A percentile compares a stretch with the other conserved stretches of the same genome.
Conservation (phyloP, 2,888 invertebrate species). For the Lasioglossum malachurum region DNA sequence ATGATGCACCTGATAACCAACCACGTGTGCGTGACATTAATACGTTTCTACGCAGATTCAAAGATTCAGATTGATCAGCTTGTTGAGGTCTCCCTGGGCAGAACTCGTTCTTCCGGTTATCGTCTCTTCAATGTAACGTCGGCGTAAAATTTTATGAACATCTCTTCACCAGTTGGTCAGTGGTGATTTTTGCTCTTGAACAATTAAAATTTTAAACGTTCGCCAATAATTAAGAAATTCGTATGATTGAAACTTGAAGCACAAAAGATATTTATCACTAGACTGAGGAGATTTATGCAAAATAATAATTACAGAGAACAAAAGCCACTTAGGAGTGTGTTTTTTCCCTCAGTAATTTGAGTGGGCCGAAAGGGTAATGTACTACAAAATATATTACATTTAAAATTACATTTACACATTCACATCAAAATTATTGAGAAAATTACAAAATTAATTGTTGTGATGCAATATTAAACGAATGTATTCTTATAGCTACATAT, state of each 20-base stretch:
- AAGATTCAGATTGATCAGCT: constrained; percentile 18
- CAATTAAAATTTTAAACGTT: neutral
- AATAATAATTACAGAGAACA: neutral
- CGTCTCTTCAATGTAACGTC: neutral
- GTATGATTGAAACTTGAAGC: no score
- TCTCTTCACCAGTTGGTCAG: neutral
- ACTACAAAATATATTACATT: no score
- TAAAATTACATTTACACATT: no score
- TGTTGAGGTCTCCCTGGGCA: neutral
- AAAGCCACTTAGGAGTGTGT: no score
- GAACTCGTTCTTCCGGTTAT: constrained; percentile 10
- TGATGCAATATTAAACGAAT: no score
- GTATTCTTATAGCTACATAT: no score
- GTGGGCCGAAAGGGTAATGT: no score
- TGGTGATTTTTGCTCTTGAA: neutral
- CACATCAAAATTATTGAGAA: no score
- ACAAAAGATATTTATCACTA: neutral
- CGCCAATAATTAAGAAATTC: neutral
- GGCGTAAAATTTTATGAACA: neutral
- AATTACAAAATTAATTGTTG: no score
- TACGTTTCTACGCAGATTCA: neutral
- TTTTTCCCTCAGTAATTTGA: no score
- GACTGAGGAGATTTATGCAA: neutral
- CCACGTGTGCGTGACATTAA: constrained; percentile 32
- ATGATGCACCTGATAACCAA: constrained; percentile 16